Conservation (phyloP, 2,888 invertebrate species). For the Lathronympha strigana region DNA sequence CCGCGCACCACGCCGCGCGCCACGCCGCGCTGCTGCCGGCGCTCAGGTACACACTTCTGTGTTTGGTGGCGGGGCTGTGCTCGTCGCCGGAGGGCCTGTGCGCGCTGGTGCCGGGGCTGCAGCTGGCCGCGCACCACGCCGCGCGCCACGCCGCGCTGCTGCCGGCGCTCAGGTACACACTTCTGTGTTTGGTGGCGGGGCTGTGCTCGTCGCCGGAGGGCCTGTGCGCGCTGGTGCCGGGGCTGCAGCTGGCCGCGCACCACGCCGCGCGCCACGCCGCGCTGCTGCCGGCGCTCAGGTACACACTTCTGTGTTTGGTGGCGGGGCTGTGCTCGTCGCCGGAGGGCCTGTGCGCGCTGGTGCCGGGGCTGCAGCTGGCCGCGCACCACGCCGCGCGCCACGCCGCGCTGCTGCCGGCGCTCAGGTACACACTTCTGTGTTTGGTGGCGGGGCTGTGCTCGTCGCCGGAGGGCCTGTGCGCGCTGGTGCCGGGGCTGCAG, state of each 20-base stretch:
- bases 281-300: conserved; percentile 72
- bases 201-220: conserved; percentile 54
- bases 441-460: not conserved
- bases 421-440: not conserved
- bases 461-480: conserved; percentile 50
- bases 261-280: conserved; percentile 69
- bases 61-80: too few relatives aligned
- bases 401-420: not conserved
- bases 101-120: too few relatives aligned
- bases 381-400: too few relatives aligned
- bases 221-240: conserved; percentile 68
- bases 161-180: conserved; percentile 1
- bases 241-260: conserved; percentile 73
- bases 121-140: too few relatives aligned
- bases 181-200: conserved; percentile 66
- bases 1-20: too few relatives aligned
- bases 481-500: too few relatives aligned
- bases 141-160: too few relatives aligned
- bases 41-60: too few relatives aligned
- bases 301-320: conserved; percentile 15
- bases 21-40: too few relatives aligned
- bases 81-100: too few relatives aligned
- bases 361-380: too few relatives aligned
- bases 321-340: conserved; percentile 41
- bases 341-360: conserved; percentile 47